Percentiles rank a stretch among this genome's conserved stretches.
Evolutionary conservation across 2,797 vertebrate species (phyloP).

Genomic region (Gadopsis marmoratus): DNA sequence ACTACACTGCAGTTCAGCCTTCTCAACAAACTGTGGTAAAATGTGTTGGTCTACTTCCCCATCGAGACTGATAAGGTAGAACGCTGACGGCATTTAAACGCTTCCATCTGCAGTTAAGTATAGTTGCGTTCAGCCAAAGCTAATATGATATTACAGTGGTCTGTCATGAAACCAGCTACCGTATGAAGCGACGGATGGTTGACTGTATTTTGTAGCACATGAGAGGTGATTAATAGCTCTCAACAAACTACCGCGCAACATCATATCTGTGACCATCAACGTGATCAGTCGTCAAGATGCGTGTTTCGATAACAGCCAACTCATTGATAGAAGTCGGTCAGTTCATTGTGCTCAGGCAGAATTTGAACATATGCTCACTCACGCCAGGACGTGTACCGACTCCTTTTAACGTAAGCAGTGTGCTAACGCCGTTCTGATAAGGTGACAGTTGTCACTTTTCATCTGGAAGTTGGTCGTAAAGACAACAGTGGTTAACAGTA

Average conservation of each 20-base stretch:
- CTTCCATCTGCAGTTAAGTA: neutral
- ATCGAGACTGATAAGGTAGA: neutral
- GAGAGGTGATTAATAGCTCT: neutral
- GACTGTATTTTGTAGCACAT: neutral
- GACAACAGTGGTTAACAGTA: neutral
- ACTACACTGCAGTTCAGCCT: neutral
- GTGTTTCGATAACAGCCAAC: neutral
- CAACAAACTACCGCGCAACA: neutral
- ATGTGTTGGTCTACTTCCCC: conserved; percentile 35
- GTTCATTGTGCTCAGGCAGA: neutral
- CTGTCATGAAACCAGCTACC: neutral
- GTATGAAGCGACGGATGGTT: neutral
- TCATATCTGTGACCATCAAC: neutral
- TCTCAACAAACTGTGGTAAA: neutral
- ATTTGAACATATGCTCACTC: neutral
- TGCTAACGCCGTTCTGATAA: neutral
- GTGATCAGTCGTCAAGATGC: neutral
- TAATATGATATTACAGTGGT: neutral
- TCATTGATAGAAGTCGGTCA: neutral
- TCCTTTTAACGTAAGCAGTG: neutral
- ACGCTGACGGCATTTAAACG: neutral
- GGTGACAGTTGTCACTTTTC: neutral
- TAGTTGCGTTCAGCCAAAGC: conserved; percentile 1
- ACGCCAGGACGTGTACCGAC: neutral
- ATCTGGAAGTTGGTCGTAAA: neutral